Base-by-base conservation (phyloP, 2,797 vertebrate genomes). In the Sebastes steindachneri region DNA sequence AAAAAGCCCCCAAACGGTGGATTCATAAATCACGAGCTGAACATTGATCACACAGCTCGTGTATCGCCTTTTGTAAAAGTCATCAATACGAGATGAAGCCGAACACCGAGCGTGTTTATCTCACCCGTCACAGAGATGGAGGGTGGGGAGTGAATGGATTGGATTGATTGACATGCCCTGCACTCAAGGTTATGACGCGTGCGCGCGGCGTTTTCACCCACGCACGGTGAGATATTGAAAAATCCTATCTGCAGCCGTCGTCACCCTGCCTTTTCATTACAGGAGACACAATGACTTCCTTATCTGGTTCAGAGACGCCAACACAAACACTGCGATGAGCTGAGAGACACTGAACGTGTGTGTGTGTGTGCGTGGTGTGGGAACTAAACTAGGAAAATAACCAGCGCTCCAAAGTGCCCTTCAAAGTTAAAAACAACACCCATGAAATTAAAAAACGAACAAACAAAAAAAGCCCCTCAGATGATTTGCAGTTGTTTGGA, bases 251-350 rank as follows among this genome's bases (percentile, higher is more conserved):
- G 77, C 77, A n/a, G 37, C 72, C 23, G 65, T 85, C 85, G 48
- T n/a, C 48, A 71, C 68, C 64, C 77, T 33, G 74, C 68, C 73
- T 75, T 89, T 86, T 90, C 81, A 89, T 89, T 89, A 86, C 67
- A 71, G 86, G 59, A 82, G 78, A 84, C 86, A 88, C 87, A 83
- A 83, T 75, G 75, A 63, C 86, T 79, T 83, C 74, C 86, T 92
- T 91, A 92, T 91, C 90, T 77, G 83, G n/a, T 81, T 69, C 75
- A 72, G 59, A 80, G 85, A 73, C 75, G 57, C 41, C 64, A 28
- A 75, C 72, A 74, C 81, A 86, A 86, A 88, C 80, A 84, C 21
- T 7, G 71, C 4, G 65, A 73, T 21, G 60, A 25, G 29, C 57
- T 11, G 74, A 48, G 71, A 85, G 72, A 77, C 73, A 25, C 35